Conservation (phyloP, 37 sponge, comb jelly and placozoan species). For the Spongilla lacustris region DNA sequence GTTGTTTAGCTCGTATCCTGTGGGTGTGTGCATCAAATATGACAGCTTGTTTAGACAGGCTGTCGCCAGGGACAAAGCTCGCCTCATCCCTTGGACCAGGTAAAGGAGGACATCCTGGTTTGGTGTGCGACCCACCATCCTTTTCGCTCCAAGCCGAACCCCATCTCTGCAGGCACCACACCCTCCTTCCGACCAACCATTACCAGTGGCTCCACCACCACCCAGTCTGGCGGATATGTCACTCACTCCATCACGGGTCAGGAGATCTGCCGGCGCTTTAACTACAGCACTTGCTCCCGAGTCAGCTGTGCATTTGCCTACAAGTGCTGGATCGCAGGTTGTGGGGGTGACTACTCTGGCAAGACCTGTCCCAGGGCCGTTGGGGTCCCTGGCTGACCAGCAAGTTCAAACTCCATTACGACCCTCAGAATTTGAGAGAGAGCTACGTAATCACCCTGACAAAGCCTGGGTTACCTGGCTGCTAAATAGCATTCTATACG, state of each 20-base stretch:
- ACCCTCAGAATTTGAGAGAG: conserved; percentile 21
- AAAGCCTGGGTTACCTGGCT: conserved; percentile 18
- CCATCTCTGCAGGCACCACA: neutral
- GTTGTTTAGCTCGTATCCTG: neutral
- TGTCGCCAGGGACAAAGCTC: conserved; percentile 21
- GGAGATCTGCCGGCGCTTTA: conserved; percentile 32
- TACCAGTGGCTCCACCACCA: conserved; percentile 7
- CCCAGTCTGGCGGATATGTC: too few species aligned
- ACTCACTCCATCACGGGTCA: conserved; percentile 10
- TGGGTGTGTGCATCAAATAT: conserved; percentile 12
- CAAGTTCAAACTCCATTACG: conserved; percentile 24
- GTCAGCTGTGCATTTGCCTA: conserved; percentile 29
- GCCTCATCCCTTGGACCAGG: conserved; percentile 14
- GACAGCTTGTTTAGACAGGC: conserved; percentile 25
- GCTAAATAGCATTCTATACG: conserved; percentile 12
- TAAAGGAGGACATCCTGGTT: conserved; percentile 25
- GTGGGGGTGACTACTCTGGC: conserved; percentile 29
- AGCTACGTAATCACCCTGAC: conserved; percentile 38
- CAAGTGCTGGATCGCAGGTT: conserved; percentile 30
- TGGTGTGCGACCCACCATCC: neutral
- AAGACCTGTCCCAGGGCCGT: conserved; percentile 10
- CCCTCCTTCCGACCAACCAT: neutral
- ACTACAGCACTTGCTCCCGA: conserved; percentile 22
- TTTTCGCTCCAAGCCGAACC: conserved; percentile 15
- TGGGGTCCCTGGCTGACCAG: too few species aligned